These are phyloP conservation scores for Peribatodes rhomboidaria DNA, from an alignment of 2,888 invertebrate genomes.

Conservation along the genomic window DNA sequence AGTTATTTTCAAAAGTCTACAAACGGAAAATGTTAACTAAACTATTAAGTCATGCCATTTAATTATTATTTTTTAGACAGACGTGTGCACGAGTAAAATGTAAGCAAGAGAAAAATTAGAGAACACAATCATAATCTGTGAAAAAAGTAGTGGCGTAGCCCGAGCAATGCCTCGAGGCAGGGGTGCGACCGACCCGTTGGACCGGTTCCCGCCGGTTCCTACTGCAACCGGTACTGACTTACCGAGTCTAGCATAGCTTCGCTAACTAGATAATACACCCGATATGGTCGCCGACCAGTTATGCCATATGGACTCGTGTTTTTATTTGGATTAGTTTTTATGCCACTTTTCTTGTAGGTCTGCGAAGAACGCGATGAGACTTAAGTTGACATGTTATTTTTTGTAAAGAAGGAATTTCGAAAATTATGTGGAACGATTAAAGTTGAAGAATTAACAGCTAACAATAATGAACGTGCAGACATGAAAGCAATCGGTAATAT, in stretches of 20 bases:
- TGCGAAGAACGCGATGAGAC: background rate
- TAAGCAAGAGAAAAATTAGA: background rate
- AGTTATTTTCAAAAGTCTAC: too few relatives aligned
- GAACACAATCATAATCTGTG: background rate
- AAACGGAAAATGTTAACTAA: too few relatives aligned
- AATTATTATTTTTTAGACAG: too few relatives aligned
- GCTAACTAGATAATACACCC: constrained; percentile 73
- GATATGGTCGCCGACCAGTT: constrained; percentile 56
- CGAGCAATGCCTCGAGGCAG: constrained; percentile 42
- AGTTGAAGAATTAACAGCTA: too few relatives aligned
- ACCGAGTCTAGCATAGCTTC: constrained; percentile 58
- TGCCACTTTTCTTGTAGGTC: constrained; percentile 26
- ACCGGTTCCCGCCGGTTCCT: constrained; percentile 48
- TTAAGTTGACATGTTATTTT: background rate
- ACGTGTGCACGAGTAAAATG: too few relatives aligned
- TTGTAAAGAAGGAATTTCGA: too few relatives aligned
- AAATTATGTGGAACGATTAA: too few relatives aligned
- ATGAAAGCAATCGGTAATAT: too few relatives aligned
- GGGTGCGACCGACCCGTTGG: constrained; percentile 38
- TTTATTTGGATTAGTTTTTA: constrained; percentile 41
- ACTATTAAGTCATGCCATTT: too few relatives aligned
- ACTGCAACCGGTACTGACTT: constrained; percentile 58
- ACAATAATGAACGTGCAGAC: too few relatives aligned
- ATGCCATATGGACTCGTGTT: constrained; percentile 44
- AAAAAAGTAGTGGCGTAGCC: constrained; percentile 32